These are phyloP conservation scores for Lasioglossum malachurum DNA, from an alignment of 2,888 invertebrate species.

Conservation along the genomic window DNA sequence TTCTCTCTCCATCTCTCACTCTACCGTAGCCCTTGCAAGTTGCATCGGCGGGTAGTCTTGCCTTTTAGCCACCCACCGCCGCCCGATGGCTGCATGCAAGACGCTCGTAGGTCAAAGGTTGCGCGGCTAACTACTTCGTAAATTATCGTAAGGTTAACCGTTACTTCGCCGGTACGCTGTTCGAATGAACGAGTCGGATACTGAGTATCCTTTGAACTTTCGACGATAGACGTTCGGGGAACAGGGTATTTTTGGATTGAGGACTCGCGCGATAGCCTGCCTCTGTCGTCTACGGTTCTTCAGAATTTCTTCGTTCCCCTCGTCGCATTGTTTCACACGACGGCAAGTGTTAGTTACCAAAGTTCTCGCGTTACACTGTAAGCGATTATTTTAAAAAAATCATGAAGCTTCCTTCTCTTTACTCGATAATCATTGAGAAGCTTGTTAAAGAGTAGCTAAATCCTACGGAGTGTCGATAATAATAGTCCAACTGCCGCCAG, in stretches of 20 bases:
- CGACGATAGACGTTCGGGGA: constrained; percentile 7
- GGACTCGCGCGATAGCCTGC: not conserved
- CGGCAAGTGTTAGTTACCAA: no score
- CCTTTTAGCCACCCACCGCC: constrained; percentile 65
- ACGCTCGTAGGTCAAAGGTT: constrained; percentile 77
- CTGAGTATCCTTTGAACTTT: constrained; percentile 52
- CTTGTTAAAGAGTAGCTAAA: not conserved
- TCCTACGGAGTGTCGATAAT: not conserved
- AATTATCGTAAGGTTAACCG: constrained; percentile 75
- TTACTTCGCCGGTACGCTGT: constrained; percentile 51
- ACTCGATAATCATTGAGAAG: not conserved
- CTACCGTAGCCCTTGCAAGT: constrained; percentile 27
- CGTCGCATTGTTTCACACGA: not conserved
- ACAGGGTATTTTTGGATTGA: constrained; percentile 3
- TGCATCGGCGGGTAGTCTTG: constrained; percentile 69
- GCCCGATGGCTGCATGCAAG: constrained; percentile 71
- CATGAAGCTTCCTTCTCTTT: not conserved
- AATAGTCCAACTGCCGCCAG: not conserved
- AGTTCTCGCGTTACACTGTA: no score
- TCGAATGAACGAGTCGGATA: constrained; percentile 60
- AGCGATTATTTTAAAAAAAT: not conserved
- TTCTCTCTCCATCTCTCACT: not conserved
- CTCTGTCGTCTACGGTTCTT: not conserved
- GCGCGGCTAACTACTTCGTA: constrained; percentile 71
- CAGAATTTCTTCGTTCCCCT: not conserved